Conservation (phyloP, 2,888 invertebrate species). For the Stenurella melanura region DNA sequence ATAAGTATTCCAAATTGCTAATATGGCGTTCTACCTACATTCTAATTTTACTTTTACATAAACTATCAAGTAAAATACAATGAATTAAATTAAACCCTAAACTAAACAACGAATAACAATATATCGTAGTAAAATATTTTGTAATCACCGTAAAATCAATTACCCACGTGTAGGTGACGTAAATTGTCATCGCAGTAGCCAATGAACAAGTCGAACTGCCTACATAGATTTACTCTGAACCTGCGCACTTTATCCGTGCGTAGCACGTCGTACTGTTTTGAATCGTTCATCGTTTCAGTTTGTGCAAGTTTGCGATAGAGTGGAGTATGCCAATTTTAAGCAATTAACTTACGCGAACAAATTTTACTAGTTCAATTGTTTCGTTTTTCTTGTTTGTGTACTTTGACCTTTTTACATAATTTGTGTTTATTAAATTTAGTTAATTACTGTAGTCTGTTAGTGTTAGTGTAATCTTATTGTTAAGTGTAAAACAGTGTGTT, state of each 20-base stretch:
- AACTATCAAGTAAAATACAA: too few species aligned
- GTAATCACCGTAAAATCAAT: conserved; percentile 44
- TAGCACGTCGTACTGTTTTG: conserved; percentile 50
- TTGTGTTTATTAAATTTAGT: neutral
- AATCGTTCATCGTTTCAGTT: conserved; percentile 45
- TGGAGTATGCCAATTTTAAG: conserved; percentile 4
- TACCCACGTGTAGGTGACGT: conserved; percentile 46
- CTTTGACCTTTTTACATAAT: neutral
- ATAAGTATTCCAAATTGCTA: too few species aligned
- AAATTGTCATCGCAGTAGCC: conserved; percentile 34
- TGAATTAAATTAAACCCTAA: too few species aligned
- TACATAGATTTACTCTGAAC: conserved; percentile 42
- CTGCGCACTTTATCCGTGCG: conserved; percentile 42
- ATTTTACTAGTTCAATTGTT: conserved; percentile 9
- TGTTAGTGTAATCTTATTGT: neutral
- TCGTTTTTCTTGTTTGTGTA: neutral
- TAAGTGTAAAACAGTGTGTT: neutral
- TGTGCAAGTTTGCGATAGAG: conserved; percentile 34
- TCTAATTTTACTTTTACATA: too few species aligned
- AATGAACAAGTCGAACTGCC: conserved; percentile 28
- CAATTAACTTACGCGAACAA: conserved; percentile 19
- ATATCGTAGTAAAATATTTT: conserved; percentile 26
- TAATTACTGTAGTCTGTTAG: neutral
- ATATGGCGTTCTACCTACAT: too few species aligned
- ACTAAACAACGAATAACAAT: too few species aligned